phyloP scores from a whole-genome alignment of 2,113 vertebrate species.

The Anhinga anhinga region DNA sequence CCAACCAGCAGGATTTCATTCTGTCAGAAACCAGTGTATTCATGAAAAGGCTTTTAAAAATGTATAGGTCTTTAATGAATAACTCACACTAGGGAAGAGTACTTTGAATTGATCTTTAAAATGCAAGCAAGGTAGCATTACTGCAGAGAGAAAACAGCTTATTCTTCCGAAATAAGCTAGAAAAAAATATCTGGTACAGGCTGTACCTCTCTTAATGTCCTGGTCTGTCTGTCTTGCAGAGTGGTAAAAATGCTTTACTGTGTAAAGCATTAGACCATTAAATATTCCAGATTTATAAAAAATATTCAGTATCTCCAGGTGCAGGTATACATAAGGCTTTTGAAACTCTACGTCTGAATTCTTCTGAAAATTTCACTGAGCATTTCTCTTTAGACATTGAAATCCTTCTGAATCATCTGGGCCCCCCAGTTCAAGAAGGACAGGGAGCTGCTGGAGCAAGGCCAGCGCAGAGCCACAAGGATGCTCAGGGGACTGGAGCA shows the following conservation, averaged over 20 bases:
- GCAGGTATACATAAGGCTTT: background rate
- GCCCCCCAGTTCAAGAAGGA: too few species aligned
- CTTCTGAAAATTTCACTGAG: background rate
- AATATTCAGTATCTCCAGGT: background rate
- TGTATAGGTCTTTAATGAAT: background rate
- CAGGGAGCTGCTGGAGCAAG: too few species aligned
- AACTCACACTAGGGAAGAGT: background rate
- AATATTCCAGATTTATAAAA: background rate
- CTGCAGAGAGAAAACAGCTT: background rate
- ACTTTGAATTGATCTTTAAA: constrained; percentile 12
- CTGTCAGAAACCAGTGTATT: background rate
- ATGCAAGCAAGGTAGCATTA: background rate
- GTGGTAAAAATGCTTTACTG: background rate
- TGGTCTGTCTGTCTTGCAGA: background rate
- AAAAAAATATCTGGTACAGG: background rate
- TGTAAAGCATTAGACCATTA: background rate
- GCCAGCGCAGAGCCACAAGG: too few species aligned
- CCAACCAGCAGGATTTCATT: background rate
- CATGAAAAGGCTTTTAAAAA: constrained; percentile 31
- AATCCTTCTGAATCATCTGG: background rate
- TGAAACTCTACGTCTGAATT: background rate
- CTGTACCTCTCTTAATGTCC: background rate
- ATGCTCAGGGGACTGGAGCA: too few species aligned
- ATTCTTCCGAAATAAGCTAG: background rate
- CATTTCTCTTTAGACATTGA: background rate